A percentile compares a stretch with the other conserved stretches of the same genome.
Conservation (phyloP, 2,113 vertebrate genomes). For the Dromiciops gliroides region DNA sequence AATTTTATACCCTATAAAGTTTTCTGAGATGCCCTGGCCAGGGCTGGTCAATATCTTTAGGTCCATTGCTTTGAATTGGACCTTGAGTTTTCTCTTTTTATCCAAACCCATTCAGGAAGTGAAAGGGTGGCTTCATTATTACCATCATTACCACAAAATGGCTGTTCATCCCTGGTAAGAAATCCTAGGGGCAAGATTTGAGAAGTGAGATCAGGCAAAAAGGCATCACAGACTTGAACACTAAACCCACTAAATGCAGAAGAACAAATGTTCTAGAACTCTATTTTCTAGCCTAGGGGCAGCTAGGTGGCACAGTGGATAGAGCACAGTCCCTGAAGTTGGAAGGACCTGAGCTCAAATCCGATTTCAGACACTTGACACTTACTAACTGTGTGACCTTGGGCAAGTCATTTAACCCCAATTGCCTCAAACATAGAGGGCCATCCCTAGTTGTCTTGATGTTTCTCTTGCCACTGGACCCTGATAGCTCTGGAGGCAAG, state of each 20-base stretch:
- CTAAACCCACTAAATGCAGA: not conserved
- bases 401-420: too few species aligned
- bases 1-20: not conserved
- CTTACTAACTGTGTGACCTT: too few species aligned
- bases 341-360: too few species aligned
- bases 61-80: not conserved
- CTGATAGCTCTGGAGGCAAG: too few species aligned
- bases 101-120: not conserved
- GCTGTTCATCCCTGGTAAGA: not conserved
- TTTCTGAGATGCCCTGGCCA: conserved; percentile 1
- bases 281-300: not conserved
- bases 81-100: not conserved
- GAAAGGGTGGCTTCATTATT: not conserved
- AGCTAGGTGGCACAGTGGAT: too few species aligned
- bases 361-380: too few species aligned
- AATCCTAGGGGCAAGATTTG: not conserved
- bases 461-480: too few species aligned
- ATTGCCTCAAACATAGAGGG: too few species aligned
- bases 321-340: too few species aligned
- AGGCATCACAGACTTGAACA: not conserved
- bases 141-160: not conserved
- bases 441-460: too few species aligned
- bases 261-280: not conserved
- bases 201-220: not conserved
- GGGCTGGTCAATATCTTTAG: not conserved